Conservation (phyloP, 1,140 invertebrate species). For the Magallana ariakensis region DNA sequence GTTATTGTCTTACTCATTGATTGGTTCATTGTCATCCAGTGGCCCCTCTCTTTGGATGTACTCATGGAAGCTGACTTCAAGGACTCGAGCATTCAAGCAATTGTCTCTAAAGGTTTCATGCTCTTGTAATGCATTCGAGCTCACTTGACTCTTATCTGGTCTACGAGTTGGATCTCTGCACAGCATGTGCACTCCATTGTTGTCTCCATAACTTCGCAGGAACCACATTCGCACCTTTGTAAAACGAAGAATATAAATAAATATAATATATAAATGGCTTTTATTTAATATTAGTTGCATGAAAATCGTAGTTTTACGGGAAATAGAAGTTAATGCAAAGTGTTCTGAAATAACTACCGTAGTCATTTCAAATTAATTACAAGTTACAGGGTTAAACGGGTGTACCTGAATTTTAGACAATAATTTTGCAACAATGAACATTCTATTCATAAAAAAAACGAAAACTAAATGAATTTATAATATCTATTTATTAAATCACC, state of each 20-base stretch:
- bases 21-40: conserved; percentile 44
- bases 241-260: too few relatives aligned
- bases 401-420: too few relatives aligned
- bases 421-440: too few relatives aligned
- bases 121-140: conserved; percentile 32
- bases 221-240: conserved; percentile 39
- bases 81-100: conserved; percentile 35
- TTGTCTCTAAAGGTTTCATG: conserved; percentile 45
- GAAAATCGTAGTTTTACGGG: too few relatives aligned
- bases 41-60: conserved; percentile 32
- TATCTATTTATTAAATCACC: too few relatives aligned
- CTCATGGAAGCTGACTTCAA: conserved; percentile 36
- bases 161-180: background rate
- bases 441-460: too few relatives aligned
- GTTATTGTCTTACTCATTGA: conserved; percentile 32
- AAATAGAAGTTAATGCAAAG: too few relatives aligned
- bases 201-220: conserved; percentile 8
- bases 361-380: too few relatives aligned
- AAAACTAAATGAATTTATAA: too few relatives aligned
- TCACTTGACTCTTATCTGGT: background rate
- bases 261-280: background rate
- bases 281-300: too few relatives aligned
- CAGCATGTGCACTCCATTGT: conserved; percentile 36
- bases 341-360: too few relatives aligned
- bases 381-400: too few relatives aligned